Evolutionary conservation across 2,888 invertebrate genomes (phyloP).

Genomic region (Tachina grossa): DNA sequence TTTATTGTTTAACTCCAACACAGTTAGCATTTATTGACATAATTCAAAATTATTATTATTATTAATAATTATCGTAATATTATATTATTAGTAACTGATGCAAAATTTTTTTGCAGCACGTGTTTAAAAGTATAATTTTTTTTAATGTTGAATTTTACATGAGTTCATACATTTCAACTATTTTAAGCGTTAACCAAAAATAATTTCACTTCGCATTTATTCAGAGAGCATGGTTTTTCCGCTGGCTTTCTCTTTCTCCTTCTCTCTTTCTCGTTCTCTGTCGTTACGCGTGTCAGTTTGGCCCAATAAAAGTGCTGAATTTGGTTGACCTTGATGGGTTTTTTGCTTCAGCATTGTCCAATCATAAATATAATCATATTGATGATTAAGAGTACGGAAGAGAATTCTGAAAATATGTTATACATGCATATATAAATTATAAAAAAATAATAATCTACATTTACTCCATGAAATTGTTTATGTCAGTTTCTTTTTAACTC

Average conservation of each 20-base stretch:
- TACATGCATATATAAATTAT: no score
- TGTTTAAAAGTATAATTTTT: constrained; percentile 69
- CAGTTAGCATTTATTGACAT: constrained; percentile 79
- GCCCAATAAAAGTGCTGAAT: constrained; percentile 80
- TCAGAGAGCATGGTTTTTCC: constrained; percentile 81
- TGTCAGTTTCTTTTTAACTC: no score
- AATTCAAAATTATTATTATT: constrained; percentile 77
- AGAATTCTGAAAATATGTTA: constrained; percentile 89
- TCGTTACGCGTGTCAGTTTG: constrained; percentile 80
- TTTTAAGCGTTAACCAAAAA: constrained; percentile 68
- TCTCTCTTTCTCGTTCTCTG: constrained; percentile 80
- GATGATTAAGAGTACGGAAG: constrained; percentile 99
- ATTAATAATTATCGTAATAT: constrained; percentile 73
- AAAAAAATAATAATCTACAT: no score
- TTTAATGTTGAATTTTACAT: constrained; percentile 72
- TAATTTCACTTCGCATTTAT: constrained; percentile 73
- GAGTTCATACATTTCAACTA: constrained; percentile 70
- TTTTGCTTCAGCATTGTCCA: constrained; percentile 99
- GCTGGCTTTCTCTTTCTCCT: constrained; percentile 80
- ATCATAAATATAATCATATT: constrained; percentile 99
- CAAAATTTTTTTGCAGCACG: constrained; percentile 80
- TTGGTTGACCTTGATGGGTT: constrained; percentile 81
- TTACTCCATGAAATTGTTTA: no score
- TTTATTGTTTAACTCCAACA: constrained; percentile 77
- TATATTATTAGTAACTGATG: constrained; percentile 74